Evolutionary conservation across 2,888 invertebrate species (phyloP).

Genomic region (Byasa hedistus): DNA sequence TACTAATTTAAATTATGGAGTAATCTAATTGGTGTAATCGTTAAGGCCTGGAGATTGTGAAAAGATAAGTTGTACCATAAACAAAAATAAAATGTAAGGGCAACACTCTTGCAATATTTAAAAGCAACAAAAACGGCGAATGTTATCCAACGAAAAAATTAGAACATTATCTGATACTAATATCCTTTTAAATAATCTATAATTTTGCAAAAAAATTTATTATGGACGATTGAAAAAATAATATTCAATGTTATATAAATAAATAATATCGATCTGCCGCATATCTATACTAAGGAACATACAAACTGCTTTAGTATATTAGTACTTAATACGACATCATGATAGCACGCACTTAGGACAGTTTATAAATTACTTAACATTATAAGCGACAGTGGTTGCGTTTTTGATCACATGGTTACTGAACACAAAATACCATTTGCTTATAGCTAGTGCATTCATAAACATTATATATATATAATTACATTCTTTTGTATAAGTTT

Average conservation of each 20-base stretch:
- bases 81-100: too few relatives aligned
- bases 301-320: too few relatives aligned
- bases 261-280: too few relatives aligned
- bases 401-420: constrained; percentile 51
- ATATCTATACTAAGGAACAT: too few relatives aligned
- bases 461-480: constrained; percentile 29
- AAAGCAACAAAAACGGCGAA: background rate
- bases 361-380: constrained; percentile 18
- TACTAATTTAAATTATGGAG: constrained; percentile 2
- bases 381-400: constrained; percentile 9
- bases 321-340: too few relatives aligned
- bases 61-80: too few relatives aligned
- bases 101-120: background rate
- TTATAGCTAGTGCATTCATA: constrained; percentile 39
- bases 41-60: background rate
- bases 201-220: too few relatives aligned
- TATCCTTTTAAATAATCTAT: too few relatives aligned
- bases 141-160: too few relatives aligned
- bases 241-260: too few relatives aligned
- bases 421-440: constrained; percentile 63
- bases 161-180: too few relatives aligned
- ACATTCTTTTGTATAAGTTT: constrained; percentile 44
- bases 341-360: background rate
- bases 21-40: constrained; percentile 12
- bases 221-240: too few relatives aligned